Conservation (phyloP, 2,113 vertebrate species). For the Onychostruthus taczanowskii region DNA sequence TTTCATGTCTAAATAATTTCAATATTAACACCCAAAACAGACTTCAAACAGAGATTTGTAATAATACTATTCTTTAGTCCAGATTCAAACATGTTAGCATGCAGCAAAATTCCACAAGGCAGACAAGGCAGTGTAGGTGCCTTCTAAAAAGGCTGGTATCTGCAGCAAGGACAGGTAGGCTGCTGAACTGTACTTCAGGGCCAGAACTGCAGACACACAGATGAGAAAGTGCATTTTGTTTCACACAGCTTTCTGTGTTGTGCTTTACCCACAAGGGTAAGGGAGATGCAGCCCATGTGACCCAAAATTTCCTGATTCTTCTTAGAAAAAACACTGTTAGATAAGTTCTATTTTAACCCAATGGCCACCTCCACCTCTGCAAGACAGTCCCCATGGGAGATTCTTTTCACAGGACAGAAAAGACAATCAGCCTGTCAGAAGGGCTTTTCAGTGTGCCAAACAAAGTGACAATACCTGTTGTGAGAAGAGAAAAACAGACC, state of each 20-base stretch:
- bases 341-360: not conserved
- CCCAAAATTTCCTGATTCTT: not conserved
- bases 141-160: not conserved
- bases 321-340: not conserved
- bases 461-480: not conserved
- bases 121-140: not conserved
- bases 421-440: not conserved
- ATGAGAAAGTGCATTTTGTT: not conserved
- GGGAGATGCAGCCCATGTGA: not conserved
- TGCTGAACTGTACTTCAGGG: not conserved
- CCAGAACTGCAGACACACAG: not conserved
- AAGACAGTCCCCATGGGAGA: not conserved
- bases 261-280: not conserved
- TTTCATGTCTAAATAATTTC: not conserved
- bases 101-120: not conserved
- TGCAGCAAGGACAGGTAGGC: not conserved
- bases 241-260: not conserved
- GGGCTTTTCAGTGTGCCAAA: not conserved
- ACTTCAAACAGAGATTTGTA: not conserved
- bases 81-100: not conserved
- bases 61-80: not conserved
- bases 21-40: not conserved
- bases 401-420: not conserved
- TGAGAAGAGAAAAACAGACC: not conserved
- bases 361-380: not conserved